Evolutionary conservation across 2,797 vertebrate genomes (phyloP), one percentile per base, ranked within the genome.

Genomic region (Rhabdomys pumilio): DNA sequence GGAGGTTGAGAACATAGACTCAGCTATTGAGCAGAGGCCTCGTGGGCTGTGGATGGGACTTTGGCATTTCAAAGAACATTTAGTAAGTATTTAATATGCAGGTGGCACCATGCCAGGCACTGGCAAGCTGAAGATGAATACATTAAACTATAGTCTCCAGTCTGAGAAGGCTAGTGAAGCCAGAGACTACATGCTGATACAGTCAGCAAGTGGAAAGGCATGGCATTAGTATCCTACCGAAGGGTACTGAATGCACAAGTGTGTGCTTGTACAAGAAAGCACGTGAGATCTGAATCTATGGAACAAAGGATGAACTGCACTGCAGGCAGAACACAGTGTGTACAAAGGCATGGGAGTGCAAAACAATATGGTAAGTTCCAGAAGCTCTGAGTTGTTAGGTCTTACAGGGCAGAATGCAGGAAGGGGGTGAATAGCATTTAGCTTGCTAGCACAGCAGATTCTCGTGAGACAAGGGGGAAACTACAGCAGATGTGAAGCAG

Each of bases 31-130:
- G 24, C 61, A 90, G 79, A 44, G 34, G 41, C 69, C 53, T 90
- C 76, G 69, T 87, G 92, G 47, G 67, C 59, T 69, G 29, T 24
- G n/a, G 14, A 89, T 77, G 61, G 41, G 87, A 59, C 22, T 85
- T 31, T 50, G 77, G 76, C 24, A 73, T 90, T 95, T 90, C 53
- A 84, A 59, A 67, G 93, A 93, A 95, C 11, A 38, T 59, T 96
- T 72, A 86, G 63, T 80, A 34, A 82, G 41, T 55, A n/a, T 93
- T 67, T 94, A 79, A 80, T 76, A 82, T 61, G 65, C 79, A 73
- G 63, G 47, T 84, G 86, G 73, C 63, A 69, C 20, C 29, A 14
- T 34, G 55, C n/a, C 73, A 89, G 73, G 75, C 61, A 85, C 61
- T 86, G 55, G 61, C 44, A 55, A 77, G 31, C 87, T 26, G 6